phyloP scores from a whole-genome alignment of 2,113 vertebrate genomes.

The Sylvia atricapilla region DNA sequence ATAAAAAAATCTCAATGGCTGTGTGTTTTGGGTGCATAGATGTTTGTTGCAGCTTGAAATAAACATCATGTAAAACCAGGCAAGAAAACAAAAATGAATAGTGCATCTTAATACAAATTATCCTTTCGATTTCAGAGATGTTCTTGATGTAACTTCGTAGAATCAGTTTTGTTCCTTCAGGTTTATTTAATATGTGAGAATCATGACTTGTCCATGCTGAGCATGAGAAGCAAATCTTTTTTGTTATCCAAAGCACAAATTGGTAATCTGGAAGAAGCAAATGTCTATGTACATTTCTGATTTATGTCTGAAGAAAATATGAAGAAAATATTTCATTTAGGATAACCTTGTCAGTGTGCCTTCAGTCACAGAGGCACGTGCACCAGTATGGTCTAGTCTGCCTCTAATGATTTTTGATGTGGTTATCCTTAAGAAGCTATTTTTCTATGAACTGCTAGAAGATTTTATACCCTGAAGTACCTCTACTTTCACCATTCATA shows the following conservation, averaged over 20 bases:
- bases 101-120: not conserved
- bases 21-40: not conserved
- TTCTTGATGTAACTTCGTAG: not conserved
- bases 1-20: not conserved
- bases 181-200: not conserved
- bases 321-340: not conserved
- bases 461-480: slow-evolving; percentile 47
- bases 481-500: slow-evolving; percentile 50
- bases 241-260: not conserved
- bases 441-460: slow-evolving; percentile 30
- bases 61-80: not conserved
- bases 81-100: not conserved
- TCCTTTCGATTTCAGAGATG: not conserved
- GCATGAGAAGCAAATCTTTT: not conserved
- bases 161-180: not conserved
- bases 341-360: not conserved
- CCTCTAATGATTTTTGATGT: slow-evolving; percentile 29
- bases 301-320: not conserved
- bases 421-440: not conserved
- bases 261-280: not conserved
- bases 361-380: not conserved
- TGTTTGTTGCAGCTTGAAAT: not conserved
- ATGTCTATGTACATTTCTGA: not conserved
- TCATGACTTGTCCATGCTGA: not conserved
- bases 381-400: not conserved